A percentile compares a stretch with the other conserved stretches of the same genome.
phyloP scores from a whole-genome alignment of 2,888 invertebrate species.

The Epicampocera succincta region DNA sequence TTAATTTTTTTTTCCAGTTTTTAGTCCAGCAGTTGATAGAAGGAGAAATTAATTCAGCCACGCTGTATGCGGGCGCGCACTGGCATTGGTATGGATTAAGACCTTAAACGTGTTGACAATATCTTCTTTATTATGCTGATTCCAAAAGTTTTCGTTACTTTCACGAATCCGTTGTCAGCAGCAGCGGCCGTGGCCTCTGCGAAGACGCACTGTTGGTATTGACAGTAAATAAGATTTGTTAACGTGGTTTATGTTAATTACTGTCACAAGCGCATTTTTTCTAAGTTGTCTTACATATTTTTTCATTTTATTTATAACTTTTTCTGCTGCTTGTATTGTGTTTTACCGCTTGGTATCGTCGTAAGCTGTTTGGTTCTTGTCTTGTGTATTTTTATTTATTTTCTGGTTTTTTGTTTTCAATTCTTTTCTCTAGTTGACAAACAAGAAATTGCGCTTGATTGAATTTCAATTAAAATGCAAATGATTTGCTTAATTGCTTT shows the following conservation, averaged over 20 bases:
- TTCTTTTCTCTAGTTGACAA: conserved; percentile 63
- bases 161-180: conserved; percentile 11
- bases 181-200: not conserved
- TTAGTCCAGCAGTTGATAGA: conserved; percentile 49
- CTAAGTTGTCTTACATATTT: conserved; percentile 39
- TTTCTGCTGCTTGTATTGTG: conserved; percentile 38
- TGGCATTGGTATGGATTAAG: conserved; percentile 12
- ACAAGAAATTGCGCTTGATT: conserved; percentile 71
- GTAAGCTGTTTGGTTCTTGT: conserved; percentile 23
- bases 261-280: conserved; percentile 70
- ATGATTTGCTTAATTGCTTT: conserved; percentile 71
- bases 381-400: not conserved
- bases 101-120: conserved; percentile 56
- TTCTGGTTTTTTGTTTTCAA: conserved; percentile 22
- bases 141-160: conserved; percentile 43
- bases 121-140: conserved; percentile 65
- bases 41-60: conserved; percentile 28
- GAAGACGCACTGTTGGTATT: conserved; percentile 63
- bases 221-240: conserved; percentile 72
- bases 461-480: conserved; percentile 73
- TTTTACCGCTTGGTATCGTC: conserved; percentile 55
- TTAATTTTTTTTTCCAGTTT: conserved; percentile 23
- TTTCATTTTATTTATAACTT: conserved; percentile 9
- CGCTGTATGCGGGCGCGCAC: conserved; percentile 2
- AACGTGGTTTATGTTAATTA: conserved; percentile 74